These are phyloP conservation scores for Halictus rubicundus DNA, from an alignment of 1,140 invertebrate species.

Conservation along the genomic window DNA sequence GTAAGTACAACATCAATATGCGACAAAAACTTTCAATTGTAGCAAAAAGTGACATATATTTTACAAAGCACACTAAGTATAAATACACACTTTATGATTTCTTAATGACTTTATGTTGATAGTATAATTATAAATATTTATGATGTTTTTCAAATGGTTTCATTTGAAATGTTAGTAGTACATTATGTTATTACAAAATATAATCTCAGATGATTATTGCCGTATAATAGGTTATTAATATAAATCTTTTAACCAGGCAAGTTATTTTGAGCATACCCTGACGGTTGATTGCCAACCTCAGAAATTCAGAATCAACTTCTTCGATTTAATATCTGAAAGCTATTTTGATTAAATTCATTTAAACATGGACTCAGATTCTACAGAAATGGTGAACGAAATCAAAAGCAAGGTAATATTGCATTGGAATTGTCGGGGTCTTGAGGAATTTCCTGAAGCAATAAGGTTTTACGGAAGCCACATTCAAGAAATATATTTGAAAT, in stretches of 20 bases:
- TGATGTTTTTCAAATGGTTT: not conserved
- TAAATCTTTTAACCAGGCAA: slow-evolving; percentile 45
- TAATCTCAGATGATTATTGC: not conserved
- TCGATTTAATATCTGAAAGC: slow-evolving; percentile 5
- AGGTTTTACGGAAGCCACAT: slow-evolving; percentile 62
- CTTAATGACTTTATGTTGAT: not conserved
- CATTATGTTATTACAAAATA: not conserved
- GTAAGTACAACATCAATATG: slow-evolving; percentile 29
- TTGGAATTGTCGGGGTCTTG: slow-evolving; percentile 72
- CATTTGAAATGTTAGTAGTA: too few relatives aligned
- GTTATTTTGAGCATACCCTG: slow-evolving; percentile 54
- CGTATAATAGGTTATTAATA: slow-evolving; percentile 55
- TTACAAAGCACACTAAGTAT: not conserved
- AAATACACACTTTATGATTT: not conserved
- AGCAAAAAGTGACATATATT: slow-evolving; percentile 4
- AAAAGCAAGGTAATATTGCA: slow-evolving; percentile 70
- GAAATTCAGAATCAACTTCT: slow-evolving; percentile 24
- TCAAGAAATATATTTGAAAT: slow-evolving; percentile 73
- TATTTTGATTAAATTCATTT: slow-evolving; percentile 43
- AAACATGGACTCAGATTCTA: slow-evolving; percentile 64
- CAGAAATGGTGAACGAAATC: slow-evolving; percentile 68
- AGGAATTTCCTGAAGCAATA: slow-evolving; percentile 66
- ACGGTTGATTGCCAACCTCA: slow-evolving; percentile 31
- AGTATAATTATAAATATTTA: not conserved
- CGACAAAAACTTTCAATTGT: not conserved